These are phyloP conservation scores for Anoplopoma fimbria DNA, from an alignment of 2,113 vertebrate genomes.

Conservation along the genomic window DNA sequence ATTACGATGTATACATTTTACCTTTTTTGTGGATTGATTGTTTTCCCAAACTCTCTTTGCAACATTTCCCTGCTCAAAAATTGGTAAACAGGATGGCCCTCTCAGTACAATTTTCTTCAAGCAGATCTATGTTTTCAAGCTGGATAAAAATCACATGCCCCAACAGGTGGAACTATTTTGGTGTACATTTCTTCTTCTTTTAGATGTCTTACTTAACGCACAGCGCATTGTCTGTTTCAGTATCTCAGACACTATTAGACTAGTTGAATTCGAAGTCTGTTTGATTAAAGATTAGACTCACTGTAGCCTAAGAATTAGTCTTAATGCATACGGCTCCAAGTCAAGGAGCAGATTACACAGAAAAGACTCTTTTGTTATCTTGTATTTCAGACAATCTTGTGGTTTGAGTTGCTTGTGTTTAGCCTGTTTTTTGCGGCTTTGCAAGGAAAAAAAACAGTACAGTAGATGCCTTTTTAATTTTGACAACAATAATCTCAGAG, in stretches of 20 bases:
- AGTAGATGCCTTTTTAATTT: constrained; percentile 18
- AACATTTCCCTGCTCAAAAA: not conserved
- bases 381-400: not conserved
- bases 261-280: not conserved
- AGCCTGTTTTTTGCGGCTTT: constrained; percentile 4
- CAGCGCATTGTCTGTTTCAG: constrained; percentile 10
- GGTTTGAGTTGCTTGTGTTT: constrained; percentile 1
- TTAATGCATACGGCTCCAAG: not conserved
- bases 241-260: not conserved
- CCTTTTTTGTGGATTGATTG: not conserved
- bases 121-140: not conserved
- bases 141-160: not conserved
- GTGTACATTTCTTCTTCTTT: constrained; percentile 34
- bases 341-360: not conserved
- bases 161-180: not conserved
- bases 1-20: not conserved
- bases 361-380: not conserved
- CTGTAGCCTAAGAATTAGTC: not conserved
- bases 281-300: not conserved
- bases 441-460: not conserved
- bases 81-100: constrained; percentile 1
- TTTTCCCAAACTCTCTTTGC: not conserved
- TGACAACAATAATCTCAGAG: constrained; percentile 1
- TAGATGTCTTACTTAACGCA: constrained; percentile 37
- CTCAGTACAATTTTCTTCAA: not conserved